These are phyloP conservation scores for Cepaea nemoralis DNA, from an alignment of 1,140 invertebrate species.

Conservation along the genomic window DNA sequence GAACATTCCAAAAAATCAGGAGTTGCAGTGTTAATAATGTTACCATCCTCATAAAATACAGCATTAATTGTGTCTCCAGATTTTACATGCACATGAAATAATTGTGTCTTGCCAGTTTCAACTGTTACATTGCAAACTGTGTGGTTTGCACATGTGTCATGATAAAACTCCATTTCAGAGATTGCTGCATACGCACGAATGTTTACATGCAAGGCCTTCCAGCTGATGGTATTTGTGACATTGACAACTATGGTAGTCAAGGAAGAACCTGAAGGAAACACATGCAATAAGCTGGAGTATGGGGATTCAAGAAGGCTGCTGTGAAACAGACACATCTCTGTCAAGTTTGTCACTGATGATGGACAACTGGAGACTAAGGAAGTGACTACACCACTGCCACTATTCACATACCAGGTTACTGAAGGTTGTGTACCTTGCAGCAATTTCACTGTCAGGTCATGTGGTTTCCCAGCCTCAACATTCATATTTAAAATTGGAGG, in stretches of 20 bases:
- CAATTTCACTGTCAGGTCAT: conserved; percentile 40
- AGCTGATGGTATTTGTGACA: conserved; percentile 32
- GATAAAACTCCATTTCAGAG: conserved; percentile 36
- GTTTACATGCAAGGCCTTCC: conserved; percentile 14
- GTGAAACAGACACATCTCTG: conserved; percentile 34
- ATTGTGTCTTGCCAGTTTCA: background rate
- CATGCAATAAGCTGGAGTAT: conserved; percentile 41
- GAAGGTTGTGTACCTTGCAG: conserved; percentile 42
- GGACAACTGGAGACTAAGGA: conserved; percentile 35
- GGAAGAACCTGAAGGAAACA: conserved; percentile 20
- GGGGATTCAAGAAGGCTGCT: conserved; percentile 43
- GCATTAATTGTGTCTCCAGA: background rate
- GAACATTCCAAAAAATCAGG: background rate
- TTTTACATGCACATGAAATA: conserved; percentile 9
- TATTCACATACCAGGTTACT: conserved; percentile 42
- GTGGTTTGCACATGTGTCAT: background rate
- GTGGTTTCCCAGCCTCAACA: conserved; percentile 41
- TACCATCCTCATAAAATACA: conserved; percentile 11
- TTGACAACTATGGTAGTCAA: background rate
- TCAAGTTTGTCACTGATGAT: background rate
- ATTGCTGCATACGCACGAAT: conserved; percentile 37
- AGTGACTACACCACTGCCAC: conserved; percentile 1
- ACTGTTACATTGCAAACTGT: conserved; percentile 16
- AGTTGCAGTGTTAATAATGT: background rate
- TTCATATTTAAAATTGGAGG: conserved; percentile 16